Base-by-base conservation (phyloP, 2,113 vertebrate species). In the Hystrix brachyura region DNA sequence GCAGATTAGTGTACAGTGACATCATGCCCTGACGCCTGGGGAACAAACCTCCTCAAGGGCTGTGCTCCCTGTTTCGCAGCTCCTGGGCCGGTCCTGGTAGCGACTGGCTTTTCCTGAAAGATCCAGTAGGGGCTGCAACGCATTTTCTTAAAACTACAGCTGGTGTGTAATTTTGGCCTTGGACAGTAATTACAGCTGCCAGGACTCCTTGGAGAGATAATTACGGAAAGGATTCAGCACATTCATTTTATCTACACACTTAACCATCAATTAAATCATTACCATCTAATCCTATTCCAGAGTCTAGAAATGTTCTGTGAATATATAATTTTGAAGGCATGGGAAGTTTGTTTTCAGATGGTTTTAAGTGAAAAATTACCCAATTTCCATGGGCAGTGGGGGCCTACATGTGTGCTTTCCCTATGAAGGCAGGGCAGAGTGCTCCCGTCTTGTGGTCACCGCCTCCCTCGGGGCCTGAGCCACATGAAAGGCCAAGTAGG, bases 231-330 rank as follows among this genome's bases (percentile, higher is more conserved):
- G 83, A 98, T 98, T 97, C 97, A 97, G 97, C 94, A 96, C 96
- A 89, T 97, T 96, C 92, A 89, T 98, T 98, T 98, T 98, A 97
- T 98, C 96, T n/a, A 69, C 94, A 97, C 91, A 93, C 91, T 98
- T 95, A 99, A 98, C 97, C 96, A 95, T 97, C 97, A 98, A 97
- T 98, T 99, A 98, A 98, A 98, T 98, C 97, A 98, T 98, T 98
- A 98, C 94, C 81, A 83, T 98, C 94, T 98, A 98, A 98, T 98
- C 87, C 94, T 96, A 88, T 97, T 98, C 95, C 84, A 97, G 97
- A 97, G 80, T 94, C 71, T 97, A 92, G 92, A 96, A 97, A 98
- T 98, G 95, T 97, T 98, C 93, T 97, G 46, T 97, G 96, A 97
- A 96, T 98, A 92, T 81, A 48, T 97, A 92, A 98, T 98, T 98